Conservation (phyloP, 1,140 invertebrate species). For the Arion vulgaris region DNA sequence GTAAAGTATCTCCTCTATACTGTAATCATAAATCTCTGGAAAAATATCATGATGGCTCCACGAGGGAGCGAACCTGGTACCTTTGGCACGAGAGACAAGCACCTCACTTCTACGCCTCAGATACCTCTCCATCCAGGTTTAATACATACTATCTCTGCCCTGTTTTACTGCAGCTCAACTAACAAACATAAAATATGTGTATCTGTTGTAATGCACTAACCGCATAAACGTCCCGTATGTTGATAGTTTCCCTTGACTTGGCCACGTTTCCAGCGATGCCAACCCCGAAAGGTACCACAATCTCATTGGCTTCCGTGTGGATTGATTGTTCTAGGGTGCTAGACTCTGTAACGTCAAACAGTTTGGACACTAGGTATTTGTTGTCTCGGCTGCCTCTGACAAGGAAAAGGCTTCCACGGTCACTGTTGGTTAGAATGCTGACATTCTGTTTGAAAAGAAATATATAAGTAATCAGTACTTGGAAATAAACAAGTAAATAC, state of each 20-base stretch:
- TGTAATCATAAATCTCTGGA: no score
- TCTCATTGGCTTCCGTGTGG: constrained; percentile 70
- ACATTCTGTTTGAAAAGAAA: constrained; percentile 80
- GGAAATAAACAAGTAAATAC: no score
- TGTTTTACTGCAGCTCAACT: not conserved
- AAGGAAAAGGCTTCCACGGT: constrained; percentile 93
- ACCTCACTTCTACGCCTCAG: no score
- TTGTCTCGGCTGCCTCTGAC: constrained; percentile 79
- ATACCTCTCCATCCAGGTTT: not conserved
- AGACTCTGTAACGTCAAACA: constrained; percentile 86
- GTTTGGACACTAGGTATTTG: constrained; percentile 87
- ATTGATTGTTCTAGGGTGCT: constrained; percentile 83
- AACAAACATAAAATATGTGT: not conserved
- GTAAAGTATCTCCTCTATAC: no score
- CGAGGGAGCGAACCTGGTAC: no score
- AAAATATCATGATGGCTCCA: no score
- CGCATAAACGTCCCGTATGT: constrained; percentile 96
- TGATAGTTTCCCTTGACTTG: constrained; percentile 90
- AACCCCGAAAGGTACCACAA: constrained; percentile 78
- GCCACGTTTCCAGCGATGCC: constrained; percentile 96
- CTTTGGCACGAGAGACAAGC: no score
- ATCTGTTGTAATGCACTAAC: constrained; percentile 74
- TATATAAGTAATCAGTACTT: no score
- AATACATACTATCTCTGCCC: not conserved
- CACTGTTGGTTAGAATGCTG: constrained; percentile 90